Evolutionary conservation across 2,888 invertebrate genomes (phyloP).

Genomic region (Spilarctia lutea): DNA sequence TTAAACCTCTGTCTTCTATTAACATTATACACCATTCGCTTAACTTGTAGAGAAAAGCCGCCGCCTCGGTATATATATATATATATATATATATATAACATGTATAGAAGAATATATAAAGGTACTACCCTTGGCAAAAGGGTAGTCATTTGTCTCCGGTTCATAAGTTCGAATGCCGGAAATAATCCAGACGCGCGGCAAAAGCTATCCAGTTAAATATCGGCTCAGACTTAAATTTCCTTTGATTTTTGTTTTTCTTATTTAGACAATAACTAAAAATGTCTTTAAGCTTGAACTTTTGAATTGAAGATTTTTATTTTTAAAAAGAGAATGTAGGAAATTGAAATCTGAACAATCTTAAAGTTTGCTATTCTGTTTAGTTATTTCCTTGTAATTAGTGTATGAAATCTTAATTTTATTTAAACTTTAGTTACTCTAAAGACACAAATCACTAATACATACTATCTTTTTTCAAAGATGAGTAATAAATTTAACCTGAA

Average conservation of each 20-base stretch:
- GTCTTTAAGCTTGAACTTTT: not conserved
- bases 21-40: not conserved
- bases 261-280: not conserved
- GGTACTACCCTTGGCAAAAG: slow-evolving; percentile 18
- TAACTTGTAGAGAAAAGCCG: not conserved
- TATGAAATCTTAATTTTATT: too few relatives aligned
- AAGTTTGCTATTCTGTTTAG: too few relatives aligned
- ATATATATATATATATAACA: not conserved
- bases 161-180: slow-evolving; percentile 47
- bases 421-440: too few relatives aligned
- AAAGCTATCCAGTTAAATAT: slow-evolving; percentile 23
- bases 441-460: too few relatives aligned
- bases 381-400: too few relatives aligned
- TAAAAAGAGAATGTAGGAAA: too few relatives aligned
- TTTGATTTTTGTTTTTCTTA: not conserved
- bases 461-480: too few relatives aligned
- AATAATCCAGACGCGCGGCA: slow-evolving; percentile 45
- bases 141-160: slow-evolving; percentile 31
- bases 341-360: too few relatives aligned
- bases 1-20: not conserved
- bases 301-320: not conserved
- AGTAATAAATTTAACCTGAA: too few relatives aligned
- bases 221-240: not conserved
- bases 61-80: not conserved
- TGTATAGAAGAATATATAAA: slow-evolving; percentile 5